phyloP scores from a whole-genome alignment of 1,140 invertebrate species.

The Nasonia giraulti region DNA sequence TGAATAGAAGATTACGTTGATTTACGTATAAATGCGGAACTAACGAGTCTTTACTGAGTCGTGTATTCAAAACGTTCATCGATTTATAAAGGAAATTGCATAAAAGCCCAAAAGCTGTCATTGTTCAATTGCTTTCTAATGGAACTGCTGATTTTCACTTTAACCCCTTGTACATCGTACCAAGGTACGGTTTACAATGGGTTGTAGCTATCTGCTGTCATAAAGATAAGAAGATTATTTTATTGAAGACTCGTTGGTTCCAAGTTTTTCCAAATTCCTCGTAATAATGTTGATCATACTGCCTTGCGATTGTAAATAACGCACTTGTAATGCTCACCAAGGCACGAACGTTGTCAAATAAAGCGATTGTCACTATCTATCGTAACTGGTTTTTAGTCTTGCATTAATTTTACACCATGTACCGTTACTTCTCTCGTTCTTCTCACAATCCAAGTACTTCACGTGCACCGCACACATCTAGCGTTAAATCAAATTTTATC shows the following conservation, averaged over 20 bases:
- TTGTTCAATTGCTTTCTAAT: too few species aligned
- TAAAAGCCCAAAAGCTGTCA: too few species aligned
- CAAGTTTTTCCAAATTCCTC: background rate
- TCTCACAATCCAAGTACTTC: background rate
- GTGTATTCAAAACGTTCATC: background rate
- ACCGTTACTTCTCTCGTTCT: constrained; percentile 1
- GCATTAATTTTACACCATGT: constrained; percentile 15
- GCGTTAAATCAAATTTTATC: background rate
- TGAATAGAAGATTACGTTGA: constrained; percentile 20
- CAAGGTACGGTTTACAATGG: too few species aligned
- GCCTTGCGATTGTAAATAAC: constrained; percentile 42
- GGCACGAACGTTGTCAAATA: constrained; percentile 38
- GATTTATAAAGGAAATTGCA: too few species aligned
- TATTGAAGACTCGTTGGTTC: background rate
- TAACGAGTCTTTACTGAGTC: background rate
- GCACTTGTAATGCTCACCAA: constrained; percentile 38
- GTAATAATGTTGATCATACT: background rate
- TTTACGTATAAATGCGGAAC: background rate
- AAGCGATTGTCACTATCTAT: constrained; percentile 32
- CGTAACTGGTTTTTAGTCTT: background rate
- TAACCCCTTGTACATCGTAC: too few species aligned
- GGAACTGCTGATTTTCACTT: too few species aligned
- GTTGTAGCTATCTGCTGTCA: background rate
- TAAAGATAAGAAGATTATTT: background rate
- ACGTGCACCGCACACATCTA: background rate